Conservation (phyloP, 2,797 vertebrate genomes). For the Takifugu ocellatus region DNA sequence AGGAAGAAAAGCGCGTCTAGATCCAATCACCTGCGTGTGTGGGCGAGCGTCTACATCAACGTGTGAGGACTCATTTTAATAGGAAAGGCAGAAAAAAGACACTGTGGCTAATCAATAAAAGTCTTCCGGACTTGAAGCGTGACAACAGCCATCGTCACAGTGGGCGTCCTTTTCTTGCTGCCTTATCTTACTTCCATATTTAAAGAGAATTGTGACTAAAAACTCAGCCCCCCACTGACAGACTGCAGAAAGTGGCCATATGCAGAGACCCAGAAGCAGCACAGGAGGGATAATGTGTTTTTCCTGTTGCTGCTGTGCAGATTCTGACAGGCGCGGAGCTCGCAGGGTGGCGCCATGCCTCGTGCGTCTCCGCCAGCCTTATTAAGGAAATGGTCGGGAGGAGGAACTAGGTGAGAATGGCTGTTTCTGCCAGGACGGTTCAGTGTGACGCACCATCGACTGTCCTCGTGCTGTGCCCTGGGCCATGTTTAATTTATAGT, state of each 20-base stretch:
- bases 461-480: conserved; percentile 28
- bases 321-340: conserved; percentile 41
- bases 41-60: too few species aligned
- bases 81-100: too few species aligned
- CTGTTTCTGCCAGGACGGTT: conserved; percentile 70
- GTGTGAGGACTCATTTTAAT: too few species aligned
- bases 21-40: too few species aligned
- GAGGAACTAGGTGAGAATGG: conserved; percentile 59
- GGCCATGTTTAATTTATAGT: conserved; percentile 72
- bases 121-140: too few species aligned
- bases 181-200: too few species aligned
- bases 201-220: too few species aligned
- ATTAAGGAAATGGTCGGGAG: conserved; percentile 38
- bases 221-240: conserved; percentile 11
- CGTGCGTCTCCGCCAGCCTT: conserved; percentile 34
- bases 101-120: too few species aligned
- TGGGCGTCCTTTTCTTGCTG: too few species aligned
- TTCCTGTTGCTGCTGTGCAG: conserved; percentile 45
- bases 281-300: conserved; percentile 57
- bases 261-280: conserved; percentile 30
- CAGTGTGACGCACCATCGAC: conserved; percentile 51
- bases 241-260: conserved; percentile 23
- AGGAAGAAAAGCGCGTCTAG: neutral
- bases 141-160: too few species aligned
- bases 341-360: conserved; percentile 40